Percentiles rank a stretch among this genome's conserved stretches.
Conservation (phyloP, 2,888 invertebrate genomes). For the Microdon myrmicae region DNA sequence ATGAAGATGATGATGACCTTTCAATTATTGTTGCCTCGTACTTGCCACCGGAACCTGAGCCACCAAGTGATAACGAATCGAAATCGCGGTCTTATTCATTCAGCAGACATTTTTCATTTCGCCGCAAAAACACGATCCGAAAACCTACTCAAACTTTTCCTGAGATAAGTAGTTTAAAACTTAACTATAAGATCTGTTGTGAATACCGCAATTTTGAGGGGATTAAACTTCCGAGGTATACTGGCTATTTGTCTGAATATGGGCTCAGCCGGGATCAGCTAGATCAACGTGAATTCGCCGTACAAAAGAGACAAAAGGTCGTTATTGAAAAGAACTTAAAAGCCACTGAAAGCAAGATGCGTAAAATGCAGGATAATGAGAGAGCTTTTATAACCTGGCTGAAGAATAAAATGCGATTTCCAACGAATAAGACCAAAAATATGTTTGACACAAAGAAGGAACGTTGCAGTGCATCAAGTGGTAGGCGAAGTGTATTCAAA, state of each 20-base stretch:
- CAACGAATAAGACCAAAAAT: constrained; percentile 64
- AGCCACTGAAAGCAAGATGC: constrained; percentile 66
- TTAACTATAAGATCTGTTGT: constrained; percentile 65
- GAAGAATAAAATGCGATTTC: constrained; percentile 66
- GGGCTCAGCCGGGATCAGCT: constrained; percentile 68
- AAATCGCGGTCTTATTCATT: constrained; percentile 44
- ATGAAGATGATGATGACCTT: constrained; percentile 57
- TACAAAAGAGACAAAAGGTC: constrained; percentile 60
- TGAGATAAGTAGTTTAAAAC: constrained; percentile 55
- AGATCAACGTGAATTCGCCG: constrained; percentile 64
- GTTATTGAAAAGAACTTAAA: constrained; percentile 61
- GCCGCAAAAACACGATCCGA: constrained; percentile 52
- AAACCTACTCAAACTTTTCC: constrained; percentile 27
- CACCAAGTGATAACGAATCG: constrained; percentile 7
- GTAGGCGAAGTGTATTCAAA: constrained; percentile 35
- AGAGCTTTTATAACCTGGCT: constrained; percentile 70
- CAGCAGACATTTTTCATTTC: constrained; percentile 59
- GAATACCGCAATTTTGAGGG: constrained; percentile 64
- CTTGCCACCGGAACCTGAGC: constrained; percentile 53
- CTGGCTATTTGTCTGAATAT: constrained; percentile 70
- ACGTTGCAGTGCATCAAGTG: constrained; percentile 46
- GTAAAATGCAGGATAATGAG: constrained; percentile 69
- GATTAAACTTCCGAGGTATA: constrained; percentile 68
- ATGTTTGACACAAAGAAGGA: constrained; percentile 64
- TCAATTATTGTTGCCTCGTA: constrained; percentile 65